Evolutionary conservation across 2,797 vertebrate genomes (phyloP).

Genomic region (Anisognathus igniventris): DNA sequence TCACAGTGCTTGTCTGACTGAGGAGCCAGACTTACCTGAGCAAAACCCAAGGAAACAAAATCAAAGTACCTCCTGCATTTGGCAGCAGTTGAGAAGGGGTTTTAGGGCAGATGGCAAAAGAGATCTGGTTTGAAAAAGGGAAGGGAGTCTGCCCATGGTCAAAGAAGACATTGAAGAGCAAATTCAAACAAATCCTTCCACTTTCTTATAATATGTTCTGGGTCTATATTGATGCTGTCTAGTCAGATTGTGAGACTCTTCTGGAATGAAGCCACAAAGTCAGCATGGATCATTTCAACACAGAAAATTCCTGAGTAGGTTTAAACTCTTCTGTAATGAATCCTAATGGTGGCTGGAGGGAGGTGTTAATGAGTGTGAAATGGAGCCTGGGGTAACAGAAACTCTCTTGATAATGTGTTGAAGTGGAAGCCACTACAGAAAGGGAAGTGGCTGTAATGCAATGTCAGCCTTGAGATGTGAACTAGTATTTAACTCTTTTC

Average conservation of each 20-base stretch:
- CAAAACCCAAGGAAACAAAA: background rate
- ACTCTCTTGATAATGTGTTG: background rate
- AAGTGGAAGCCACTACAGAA: background rate
- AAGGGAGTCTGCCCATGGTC: background rate
- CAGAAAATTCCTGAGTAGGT: background rate
- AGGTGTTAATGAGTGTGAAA: background rate
- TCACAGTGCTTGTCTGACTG: background rate
- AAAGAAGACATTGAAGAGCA: background rate
- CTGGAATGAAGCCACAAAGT: background rate
- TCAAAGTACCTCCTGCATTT: background rate
- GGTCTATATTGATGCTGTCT: background rate
- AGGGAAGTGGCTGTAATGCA: background rate
- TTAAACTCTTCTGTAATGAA: background rate
- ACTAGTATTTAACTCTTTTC: background rate
- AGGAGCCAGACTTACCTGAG: background rate
- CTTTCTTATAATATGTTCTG: background rate
- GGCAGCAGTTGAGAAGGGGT: background rate
- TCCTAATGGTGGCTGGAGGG: background rate
- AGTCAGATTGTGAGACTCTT: background rate
- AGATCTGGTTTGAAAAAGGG: background rate
- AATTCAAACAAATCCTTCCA: background rate
- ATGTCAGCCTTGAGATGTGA: background rate
- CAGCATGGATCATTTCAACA: background rate
- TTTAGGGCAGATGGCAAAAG: background rate
- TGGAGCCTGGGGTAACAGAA: background rate